Base-by-base conservation (phyloP, 2,797 vertebrate genomes). In the Meda fulgida region DNA sequence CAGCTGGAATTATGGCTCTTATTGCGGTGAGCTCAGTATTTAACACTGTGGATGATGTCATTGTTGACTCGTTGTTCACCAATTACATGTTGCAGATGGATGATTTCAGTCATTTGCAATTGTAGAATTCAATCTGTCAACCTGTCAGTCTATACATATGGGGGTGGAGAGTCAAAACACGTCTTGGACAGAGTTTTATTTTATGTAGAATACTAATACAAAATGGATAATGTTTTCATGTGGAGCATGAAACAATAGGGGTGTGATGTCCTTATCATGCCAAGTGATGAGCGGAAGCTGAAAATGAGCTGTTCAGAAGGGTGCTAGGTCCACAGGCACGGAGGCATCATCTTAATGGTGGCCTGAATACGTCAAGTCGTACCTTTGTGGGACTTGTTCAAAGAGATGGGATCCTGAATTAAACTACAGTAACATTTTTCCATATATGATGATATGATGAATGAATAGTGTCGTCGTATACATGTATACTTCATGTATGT, bases 1-100 rank as follows among this genome's bases (percentile, higher is more conserved):
- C 85, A 81, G 86, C 86, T 87, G 87, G 87, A 88, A 77, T 81
- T 55, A 78, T 86, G 85, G 89, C 84, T 88, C 78, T 88, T 84
- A 90, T 81, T 78, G 83, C 70, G 82, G 79, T 81, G 89, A 70
- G 85, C 83, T 84, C 81, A 72, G 90, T 83, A 88, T 90, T 88
- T 71, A 84, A 85, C 66, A 80, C 82, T 69, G 69, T 51, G 84
- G 63, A 89, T 89, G 87, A 89, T 88, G 88, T 89, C 87, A 89
- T 75, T 40, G 67, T 60, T 19, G 85, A 78, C 81, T 84, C n/a
- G 48, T 83, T 85, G 70, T 79, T 87, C 73, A 43, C 6, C 29
- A 80, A 51, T 36, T 85, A 53, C 23, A 73, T 38, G 48, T 38
- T 65, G 58, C 83, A 78, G 53, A 48, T 43, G 31, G 53, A 14